Evolutionary conservation across 23 tunicate genomes (phyloP), one percentile per base, ranked within the genome.

Genomic region (Diplosoma virens): DNA sequence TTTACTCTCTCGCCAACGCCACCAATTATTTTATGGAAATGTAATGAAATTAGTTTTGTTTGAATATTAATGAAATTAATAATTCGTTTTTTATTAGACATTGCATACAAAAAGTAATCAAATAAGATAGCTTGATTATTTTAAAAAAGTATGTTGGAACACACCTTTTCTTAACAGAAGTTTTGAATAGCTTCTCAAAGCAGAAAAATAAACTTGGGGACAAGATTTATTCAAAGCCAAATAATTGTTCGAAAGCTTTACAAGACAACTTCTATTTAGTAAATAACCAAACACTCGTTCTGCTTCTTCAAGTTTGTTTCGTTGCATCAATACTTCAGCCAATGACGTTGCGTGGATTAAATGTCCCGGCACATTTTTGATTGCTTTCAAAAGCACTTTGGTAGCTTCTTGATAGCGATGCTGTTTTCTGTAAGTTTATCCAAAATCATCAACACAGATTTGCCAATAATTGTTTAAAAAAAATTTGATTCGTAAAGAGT

Each of bases 381-480:
- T 64, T 7, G 71, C 71, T 64, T n/a, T 30, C 16, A 64, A 7
- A 16, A 64, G 37, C 4, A 64, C 71, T 64, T 64, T 64, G 5
- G 71, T 64, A 6, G 71, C 71, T 3, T 64, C 37, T 9, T 64
- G 36, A 31, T 29, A 64, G 4, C 37, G 36, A 64, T 28, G 6
- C 29, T 64, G 71, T 64, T 64, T 64, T 28, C 71, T 64, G 35
- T 7, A 30, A 31, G n/a, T n/a, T n/a, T n/a, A n/a, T n/a, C n/a
- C n/a, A n/a, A n/a, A n/a, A n/a, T n/a, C n/a, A n/a, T n/a, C n/a
- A n/a, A n/a, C n/a, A n/a, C n/a, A n/a, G n/a, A n/a, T n/a, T n/a
- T n/a, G n/a, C n/a, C n/a, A n/a, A n/a, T n/a, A n/a, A n/a, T n/a
- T n/a, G n/a, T n/a, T n/a, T n/a, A n/a, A n/a, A n/a, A n/a, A n/a